Evolutionary conservation across 2,113 vertebrate genomes (phyloP), one percentile per base, ranked within the genome.

Genomic region (Pangasianodon gigas): DNA sequence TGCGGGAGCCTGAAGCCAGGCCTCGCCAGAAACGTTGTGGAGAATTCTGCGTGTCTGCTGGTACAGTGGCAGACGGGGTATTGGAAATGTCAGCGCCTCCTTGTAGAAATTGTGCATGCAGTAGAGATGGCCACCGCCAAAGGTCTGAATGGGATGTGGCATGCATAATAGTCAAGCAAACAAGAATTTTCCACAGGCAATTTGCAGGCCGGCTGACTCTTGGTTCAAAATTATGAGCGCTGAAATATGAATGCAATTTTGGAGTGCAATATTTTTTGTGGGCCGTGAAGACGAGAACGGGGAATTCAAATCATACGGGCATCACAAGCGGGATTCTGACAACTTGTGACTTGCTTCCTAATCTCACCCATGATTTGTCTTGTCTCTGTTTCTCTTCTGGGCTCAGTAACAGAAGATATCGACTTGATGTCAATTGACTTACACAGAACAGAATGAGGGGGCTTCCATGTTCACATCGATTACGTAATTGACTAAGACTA

Each of bases 131-230:
- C 93, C 94, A 93, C 94, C 93, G 95, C 94, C 89, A 86, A 96
- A 96, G 93, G 93, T 95, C 75, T 92, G 93, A 94, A 95, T 96
- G 91, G 94, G 95, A 96, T 96, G 95, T 95, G 95, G 95, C 95
- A 95, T 95, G 93, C 95, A 95, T 95, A 96, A 96, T 95, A 96
- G 95, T 94, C 94, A 93, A 95, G 92, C 95, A 94, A 95, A 96
- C 95, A 95, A 94, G 91, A 94, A 95, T 96, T 95, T 94, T 94
- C 95, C 94, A 94, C 90, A 95, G 94, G 94, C 95, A 96, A 95
- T 96, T 96, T 96, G 94, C 93, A 95, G 94, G 91, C 94, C 93
- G 94, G 94, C 93, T 96, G 95, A 94, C 93, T 95, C 92, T 71
- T 90, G 95, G 93, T 94, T 94, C 88, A 65, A 94, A 90, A 92